A percentile compares a stretch with the other conserved stretches of the same genome.
Conservation (phyloP, 2,113 vertebrate genomes). For the Crocuta crocuta region DNA sequence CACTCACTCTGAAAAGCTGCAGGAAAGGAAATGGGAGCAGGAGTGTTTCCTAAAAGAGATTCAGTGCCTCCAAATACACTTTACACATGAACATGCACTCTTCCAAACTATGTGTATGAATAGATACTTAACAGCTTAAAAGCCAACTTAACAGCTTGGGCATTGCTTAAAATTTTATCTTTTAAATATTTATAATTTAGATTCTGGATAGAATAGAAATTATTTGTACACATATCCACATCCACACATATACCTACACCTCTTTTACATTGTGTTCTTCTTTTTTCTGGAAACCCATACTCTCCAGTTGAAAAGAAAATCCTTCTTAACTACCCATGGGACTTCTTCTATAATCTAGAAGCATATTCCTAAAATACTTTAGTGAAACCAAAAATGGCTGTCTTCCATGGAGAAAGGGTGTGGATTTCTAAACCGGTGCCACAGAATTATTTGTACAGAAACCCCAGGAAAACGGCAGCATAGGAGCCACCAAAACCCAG, state of each 20-base stretch:
- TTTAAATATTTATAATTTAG: conserved; percentile 43
- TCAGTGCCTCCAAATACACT: neutral
- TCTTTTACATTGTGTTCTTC: neutral
- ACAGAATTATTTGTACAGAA: neutral
- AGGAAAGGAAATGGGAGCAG: neutral
- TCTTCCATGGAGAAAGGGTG: neutral
- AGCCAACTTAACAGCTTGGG: neutral
- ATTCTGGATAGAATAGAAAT: neutral
- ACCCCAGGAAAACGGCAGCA: neutral
- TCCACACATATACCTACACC: neutral
- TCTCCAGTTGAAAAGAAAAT: neutral
- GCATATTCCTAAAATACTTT: neutral
- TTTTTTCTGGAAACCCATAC: neutral
- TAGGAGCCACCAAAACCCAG: neutral
- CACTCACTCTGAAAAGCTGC: neutral
- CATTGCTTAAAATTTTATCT: neutral
- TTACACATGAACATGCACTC: rapidly evolving
- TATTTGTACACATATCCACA: neutral
- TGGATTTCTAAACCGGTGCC: neutral
- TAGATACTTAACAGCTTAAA: neutral
- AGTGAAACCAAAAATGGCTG: neutral
- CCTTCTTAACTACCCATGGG: neutral
- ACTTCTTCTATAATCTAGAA: neutral
- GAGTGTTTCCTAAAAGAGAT: neutral
- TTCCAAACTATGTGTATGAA: neutral